Evolutionary conservation across 2,888 invertebrate species (phyloP), one percentile per base, ranked within the genome.

Genomic region (Agriopis marginaria): DNA sequence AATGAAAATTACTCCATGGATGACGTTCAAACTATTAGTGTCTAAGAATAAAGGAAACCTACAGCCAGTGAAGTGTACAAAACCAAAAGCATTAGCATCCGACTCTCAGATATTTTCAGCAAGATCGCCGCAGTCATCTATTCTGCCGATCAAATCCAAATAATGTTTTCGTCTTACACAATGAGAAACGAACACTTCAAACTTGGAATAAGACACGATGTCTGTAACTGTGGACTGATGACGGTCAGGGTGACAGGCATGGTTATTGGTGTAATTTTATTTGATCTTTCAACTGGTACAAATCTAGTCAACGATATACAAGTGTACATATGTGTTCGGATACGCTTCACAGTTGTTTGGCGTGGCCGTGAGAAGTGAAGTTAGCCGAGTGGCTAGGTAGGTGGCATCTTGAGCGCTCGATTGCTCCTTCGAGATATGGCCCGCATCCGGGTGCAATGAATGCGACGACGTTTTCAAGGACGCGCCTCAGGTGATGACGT

Each of bases 401-500:
- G 85, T 80, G 80, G 85, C 80, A 84, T 88, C 87, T 90, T 86
- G 86, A 85, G 86, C 84, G 84, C 74, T 74, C 82, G 82, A 86
- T 87, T 87, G 89, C 85, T 86, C 82, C 85, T 86, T 77, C 79
- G 86, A 89, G 89, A 91, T 92, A 89, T 87, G 86, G 81, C 88
- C 89, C 90, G 92, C 91, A 92, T 93, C 92, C 92, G 93, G 91
- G 93, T 94, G 94, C 94, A 94, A 92, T 93, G 94, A 94, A 93
- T 94, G 93, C 93, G 92, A 91, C 91, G 90, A 88, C 91, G 89
- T 86, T 92, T 93, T 93, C 93, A 94, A 93, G 94, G 94, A 88
- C 93, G 91, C 93, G 91, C 93, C 92, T 91, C 93, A 93, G 93
- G 93, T 93, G 93, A 92, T 93, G 93, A 93, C 93, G 93, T 93